Percentiles rank a stretch among this genome's conserved stretches.
These are phyloP conservation scores for Cybosia mesomella DNA, from an alignment of 2,888 invertebrate genomes.

Conservation along the genomic window DNA sequence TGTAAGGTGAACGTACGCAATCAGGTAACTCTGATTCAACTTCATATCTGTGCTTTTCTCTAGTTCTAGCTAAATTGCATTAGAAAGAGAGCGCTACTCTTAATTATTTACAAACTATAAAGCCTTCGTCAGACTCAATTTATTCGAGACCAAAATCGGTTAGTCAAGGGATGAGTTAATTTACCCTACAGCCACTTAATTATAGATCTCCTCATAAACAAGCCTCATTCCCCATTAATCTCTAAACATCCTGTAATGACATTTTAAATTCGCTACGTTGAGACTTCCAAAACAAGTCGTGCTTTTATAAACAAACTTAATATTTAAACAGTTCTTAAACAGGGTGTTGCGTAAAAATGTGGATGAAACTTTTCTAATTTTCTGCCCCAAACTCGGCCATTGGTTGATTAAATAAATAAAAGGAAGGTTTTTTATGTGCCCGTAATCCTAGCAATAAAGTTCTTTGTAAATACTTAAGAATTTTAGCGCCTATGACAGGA, in stretches of 20 bases:
- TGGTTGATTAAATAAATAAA: slow-evolving; percentile 53
- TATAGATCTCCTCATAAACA: slow-evolving; percentile 8
- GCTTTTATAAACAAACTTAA: slow-evolving; percentile 66
- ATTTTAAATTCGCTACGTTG: slow-evolving; percentile 33
- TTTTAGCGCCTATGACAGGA: slow-evolving; percentile 28
- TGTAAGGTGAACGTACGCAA: too few relatives aligned
- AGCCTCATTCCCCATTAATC: slow-evolving; percentile 18
- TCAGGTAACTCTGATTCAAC: too few relatives aligned
- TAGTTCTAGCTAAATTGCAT: too few relatives aligned
- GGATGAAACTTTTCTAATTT: slow-evolving; percentile 71
- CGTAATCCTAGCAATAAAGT: slow-evolving; percentile 35
- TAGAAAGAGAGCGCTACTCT: not conserved
- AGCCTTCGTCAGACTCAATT: not conserved
- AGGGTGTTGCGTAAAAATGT: slow-evolving; percentile 49
- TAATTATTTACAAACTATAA: not conserved
- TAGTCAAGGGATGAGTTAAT: not conserved
- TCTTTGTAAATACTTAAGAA: slow-evolving; percentile 30
- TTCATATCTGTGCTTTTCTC: too few relatives aligned
- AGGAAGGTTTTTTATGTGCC: slow-evolving; percentile 37
- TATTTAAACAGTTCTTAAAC: slow-evolving; percentile 67
- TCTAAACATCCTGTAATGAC: slow-evolving; percentile 27
- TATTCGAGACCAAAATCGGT: not conserved
- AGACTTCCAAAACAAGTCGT: slow-evolving; percentile 49
- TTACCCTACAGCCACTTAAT: slow-evolving; percentile 4
- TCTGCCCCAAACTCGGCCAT: slow-evolving; percentile 48